phyloP scores from a whole-genome alignment of 2,888 invertebrate species.

The Hartigia nigra region DNA sequence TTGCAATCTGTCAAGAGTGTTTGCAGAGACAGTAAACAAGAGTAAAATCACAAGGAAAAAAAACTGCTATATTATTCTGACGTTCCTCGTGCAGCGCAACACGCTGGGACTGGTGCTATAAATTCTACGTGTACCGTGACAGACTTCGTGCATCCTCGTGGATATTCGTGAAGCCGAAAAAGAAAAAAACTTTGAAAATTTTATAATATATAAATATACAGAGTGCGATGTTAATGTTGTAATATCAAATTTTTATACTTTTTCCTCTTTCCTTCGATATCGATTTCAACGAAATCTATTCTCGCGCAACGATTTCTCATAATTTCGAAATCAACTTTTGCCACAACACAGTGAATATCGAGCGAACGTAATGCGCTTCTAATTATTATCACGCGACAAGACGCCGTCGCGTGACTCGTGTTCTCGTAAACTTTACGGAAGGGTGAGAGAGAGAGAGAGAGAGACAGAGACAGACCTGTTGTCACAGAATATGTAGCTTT shows the following conservation, averaged over 20 bases:
- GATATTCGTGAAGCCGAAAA: not conserved
- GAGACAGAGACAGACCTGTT: not conserved
- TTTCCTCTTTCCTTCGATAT: not conserved
- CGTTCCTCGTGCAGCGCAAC: not conserved
- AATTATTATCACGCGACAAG: not conserved
- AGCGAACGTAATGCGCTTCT: not conserved
- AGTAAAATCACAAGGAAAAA: not conserved
- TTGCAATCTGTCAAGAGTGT: not conserved
- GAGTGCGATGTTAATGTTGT: not conserved
- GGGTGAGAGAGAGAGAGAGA: not conserved
- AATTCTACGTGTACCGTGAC: not conserved
- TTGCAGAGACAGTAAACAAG: not conserved
- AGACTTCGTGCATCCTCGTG: not conserved
- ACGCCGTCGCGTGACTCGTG: not conserved
- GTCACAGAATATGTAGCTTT: not conserved
- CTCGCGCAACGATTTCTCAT: not conserved
- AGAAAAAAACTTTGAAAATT: not conserved
- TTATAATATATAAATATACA: not conserved
- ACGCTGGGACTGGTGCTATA: not conserved
- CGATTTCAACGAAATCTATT: not conserved
- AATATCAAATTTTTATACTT: not conserved
- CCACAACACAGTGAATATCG: not conserved
- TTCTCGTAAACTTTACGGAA: not conserved
- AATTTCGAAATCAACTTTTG: not conserved
- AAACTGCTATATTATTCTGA: not conserved